Percentiles rank a stretch among this genome's conserved stretches.
These are phyloP conservation scores for Trachymyrmex cornetzi DNA, from an alignment of 1,140 invertebrate genomes.

Conservation along the genomic window DNA sequence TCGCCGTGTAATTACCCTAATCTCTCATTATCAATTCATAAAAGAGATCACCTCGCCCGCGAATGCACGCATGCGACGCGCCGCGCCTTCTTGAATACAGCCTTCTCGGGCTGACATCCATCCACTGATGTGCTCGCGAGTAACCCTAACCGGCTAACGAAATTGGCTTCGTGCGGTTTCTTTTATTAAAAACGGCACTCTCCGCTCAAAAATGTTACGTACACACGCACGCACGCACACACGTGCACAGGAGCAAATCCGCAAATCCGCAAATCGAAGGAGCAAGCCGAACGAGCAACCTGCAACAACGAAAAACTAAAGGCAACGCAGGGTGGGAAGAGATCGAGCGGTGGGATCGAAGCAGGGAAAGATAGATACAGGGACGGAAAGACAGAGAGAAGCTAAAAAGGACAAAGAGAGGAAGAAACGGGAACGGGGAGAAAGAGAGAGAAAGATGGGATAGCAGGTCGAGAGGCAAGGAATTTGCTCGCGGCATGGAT, in stretches of 20 bases:
- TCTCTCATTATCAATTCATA: constrained; percentile 50
- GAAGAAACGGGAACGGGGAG: constrained; percentile 17
- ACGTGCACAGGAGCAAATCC: constrained; percentile 19
- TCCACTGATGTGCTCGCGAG: constrained; percentile 1
- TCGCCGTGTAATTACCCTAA: constrained; percentile 34
- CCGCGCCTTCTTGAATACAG: constrained; percentile 29
- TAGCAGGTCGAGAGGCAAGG: constrained; percentile 72
- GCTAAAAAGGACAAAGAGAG: constrained; percentile 61
- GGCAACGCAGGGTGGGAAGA: background rate
- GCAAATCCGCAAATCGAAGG: constrained; percentile 44
- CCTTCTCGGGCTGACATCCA: constrained; percentile 1
- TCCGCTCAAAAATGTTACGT: constrained; percentile 54
- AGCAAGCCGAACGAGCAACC: constrained; percentile 35
- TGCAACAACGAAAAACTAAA: constrained; percentile 33
- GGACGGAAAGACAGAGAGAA: constrained; percentile 60
- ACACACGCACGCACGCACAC: constrained; percentile 21
- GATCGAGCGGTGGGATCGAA: background rate
- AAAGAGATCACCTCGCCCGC: constrained; percentile 28
- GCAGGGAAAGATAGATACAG: constrained; percentile 15
- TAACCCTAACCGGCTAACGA: constrained; percentile 50
- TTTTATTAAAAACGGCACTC: constrained; percentile 66
- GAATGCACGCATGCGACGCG: constrained; percentile 46
- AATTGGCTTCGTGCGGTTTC: constrained; percentile 73
- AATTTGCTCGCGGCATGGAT: constrained; percentile 85
- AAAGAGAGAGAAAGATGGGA: constrained; percentile 59